phyloP scores from a whole-genome alignment of 2,113 vertebrate genomes.

The Oreotragus oreotragus region DNA sequence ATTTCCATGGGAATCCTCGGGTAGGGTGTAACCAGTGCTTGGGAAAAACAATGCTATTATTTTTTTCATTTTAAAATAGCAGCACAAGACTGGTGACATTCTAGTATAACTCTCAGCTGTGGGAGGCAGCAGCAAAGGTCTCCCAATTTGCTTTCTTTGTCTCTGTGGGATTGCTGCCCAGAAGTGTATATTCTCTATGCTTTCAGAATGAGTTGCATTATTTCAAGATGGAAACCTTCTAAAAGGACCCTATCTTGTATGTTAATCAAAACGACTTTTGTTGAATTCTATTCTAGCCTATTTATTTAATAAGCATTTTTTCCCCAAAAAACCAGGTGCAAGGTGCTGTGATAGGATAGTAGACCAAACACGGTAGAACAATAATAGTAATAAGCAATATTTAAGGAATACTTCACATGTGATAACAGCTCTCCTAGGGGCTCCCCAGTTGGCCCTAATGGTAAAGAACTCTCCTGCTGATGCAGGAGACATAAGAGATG shows the following conservation, averaged over 20 bases:
- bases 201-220: neutral
- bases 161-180: neutral
- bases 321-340: neutral
- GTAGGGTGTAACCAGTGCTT: neutral
- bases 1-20: neutral
- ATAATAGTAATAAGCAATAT: neutral
- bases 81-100: neutral
- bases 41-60: neutral
- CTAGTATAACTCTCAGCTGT: accelerated
- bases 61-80: neutral
- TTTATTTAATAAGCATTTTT: too few species aligned
- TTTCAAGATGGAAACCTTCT: neutral
- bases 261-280: neutral
- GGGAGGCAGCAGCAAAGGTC: neutral
- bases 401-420: neutral
- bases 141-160: neutral
- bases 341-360: too few species aligned
- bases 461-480: neutral
- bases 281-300: neutral
- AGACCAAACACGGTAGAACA: neutral
- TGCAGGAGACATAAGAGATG: neutral
- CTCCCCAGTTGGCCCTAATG: neutral
- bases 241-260: neutral
- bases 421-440: neutral
- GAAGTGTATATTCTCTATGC: neutral